A percentile compares a stretch with the other conserved stretches of the same genome.
Conservation (phyloP, 92 coral and sea anemone genomes). For the Porites divaricata region DNA sequence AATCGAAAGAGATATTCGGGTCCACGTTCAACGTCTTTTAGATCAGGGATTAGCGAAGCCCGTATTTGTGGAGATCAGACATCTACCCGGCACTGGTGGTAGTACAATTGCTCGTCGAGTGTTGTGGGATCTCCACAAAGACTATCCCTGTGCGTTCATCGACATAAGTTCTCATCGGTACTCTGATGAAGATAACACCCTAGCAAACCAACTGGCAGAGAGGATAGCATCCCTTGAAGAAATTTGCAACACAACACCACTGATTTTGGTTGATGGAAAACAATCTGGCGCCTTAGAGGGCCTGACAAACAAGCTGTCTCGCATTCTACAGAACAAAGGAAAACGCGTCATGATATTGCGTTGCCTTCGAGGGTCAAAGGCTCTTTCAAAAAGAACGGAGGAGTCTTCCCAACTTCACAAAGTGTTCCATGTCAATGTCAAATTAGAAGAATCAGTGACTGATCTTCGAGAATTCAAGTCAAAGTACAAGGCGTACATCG, state of each 20-base stretch:
- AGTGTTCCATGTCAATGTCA: constrained; percentile 74
- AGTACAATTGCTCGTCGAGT: constrained; percentile 92
- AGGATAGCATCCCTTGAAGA: constrained; percentile 75
- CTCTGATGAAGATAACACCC: constrained; percentile 69
- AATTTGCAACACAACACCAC: constrained; percentile 71
- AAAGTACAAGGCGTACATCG: constrained; percentile 78
- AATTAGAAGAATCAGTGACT: constrained; percentile 72
- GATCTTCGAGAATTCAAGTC: constrained; percentile 79
- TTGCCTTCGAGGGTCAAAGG: constrained; percentile 69
- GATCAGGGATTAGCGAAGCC: constrained; percentile 70
- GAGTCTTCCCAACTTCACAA: constrained; percentile 68
- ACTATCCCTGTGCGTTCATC: constrained; percentile 81
- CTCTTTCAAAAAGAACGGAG: not conserved
- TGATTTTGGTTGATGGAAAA: constrained; percentile 82
- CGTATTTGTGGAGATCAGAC: constrained; percentile 75
- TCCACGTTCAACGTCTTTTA: constrained; percentile 83
- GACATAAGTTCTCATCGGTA: constrained; percentile 55
- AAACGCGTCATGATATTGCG: constrained; percentile 70
- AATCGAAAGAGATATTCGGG: constrained; percentile 74
- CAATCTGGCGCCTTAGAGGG: constrained; percentile 69
- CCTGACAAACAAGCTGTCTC: constrained; percentile 68
- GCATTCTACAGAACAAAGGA: constrained; percentile 74
- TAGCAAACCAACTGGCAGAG: constrained; percentile 61
- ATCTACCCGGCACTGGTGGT: constrained; percentile 92
- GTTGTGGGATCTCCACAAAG: constrained; percentile 86